phyloP scores from a whole-genome alignment of 1,140 invertebrate genomes.

The Philopotamus ludificatus region DNA sequence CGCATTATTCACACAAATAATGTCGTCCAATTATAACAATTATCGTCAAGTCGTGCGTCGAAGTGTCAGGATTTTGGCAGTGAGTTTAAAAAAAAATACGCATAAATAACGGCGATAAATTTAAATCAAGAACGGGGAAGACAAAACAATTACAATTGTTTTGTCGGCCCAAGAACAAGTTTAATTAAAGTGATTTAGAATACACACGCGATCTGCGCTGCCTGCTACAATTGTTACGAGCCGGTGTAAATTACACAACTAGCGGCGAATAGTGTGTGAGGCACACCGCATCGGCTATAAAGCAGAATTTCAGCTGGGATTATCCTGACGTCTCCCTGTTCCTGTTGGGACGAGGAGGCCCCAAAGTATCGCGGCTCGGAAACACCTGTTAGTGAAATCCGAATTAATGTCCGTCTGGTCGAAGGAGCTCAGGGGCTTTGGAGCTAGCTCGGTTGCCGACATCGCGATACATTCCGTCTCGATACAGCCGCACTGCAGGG shows the following conservation, averaged over 20 bases:
- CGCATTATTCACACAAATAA: no score
- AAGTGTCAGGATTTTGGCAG: no score
- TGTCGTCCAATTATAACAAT: no score
- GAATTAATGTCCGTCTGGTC: conserved; percentile 40
- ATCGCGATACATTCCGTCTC: neutral
- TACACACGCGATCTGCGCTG: no score
- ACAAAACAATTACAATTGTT: no score
- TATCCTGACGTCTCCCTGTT: conserved; percentile 9
- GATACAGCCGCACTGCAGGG: neutral
- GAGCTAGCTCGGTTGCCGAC: conserved; percentile 4
- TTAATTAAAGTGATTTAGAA: no score
- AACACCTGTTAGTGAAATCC: conserved; percentile 42
- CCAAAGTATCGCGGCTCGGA: conserved; percentile 25
- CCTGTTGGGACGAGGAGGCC: neutral
- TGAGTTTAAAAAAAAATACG: no score
- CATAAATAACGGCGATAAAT: no score
- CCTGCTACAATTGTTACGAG: neutral
- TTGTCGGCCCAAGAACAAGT: no score
- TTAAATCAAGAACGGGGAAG: no score
- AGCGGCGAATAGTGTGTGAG: neutral
- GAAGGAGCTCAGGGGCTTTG: conserved; percentile 8
- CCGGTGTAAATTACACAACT: neutral
- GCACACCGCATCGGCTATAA: conserved; percentile 12
- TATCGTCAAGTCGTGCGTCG: no score
- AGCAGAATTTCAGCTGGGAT: conserved; percentile 23